Base-by-base conservation (phyloP, 1,140 invertebrate genomes). In the Mylabris phalerata region DNA sequence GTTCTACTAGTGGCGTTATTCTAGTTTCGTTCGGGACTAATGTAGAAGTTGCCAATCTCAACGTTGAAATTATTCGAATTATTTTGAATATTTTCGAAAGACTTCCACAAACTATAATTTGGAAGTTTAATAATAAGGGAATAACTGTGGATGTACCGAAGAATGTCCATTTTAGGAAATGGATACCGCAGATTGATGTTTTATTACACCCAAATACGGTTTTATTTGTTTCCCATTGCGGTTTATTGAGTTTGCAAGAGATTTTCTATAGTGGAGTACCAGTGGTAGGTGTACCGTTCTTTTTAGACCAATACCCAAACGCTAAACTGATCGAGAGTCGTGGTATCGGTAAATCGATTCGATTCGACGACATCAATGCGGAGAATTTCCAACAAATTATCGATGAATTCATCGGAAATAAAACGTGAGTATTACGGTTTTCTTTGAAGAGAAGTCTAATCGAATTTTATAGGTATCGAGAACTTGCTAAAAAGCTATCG, bases 151-250 rank as follows among this genome's bases (percentile, higher is more conserved):
- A 75, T 19, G 64, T 73, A 64, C 73, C 79, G 3, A 65, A 72
- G 3, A 80, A 81, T 64, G 74, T 81, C 3, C 67, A 74, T 26
- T 58, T 74, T 3, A 57, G 69, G 2, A 63, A 63, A 39, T 80
- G 82, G 82, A 73, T 83, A 46, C 81, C 82, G 11, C 83, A 85
- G 63, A 81, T 81, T 59, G 79, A 81, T 67, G 11, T 62, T 55
- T 57, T 60, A 66, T 61, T 57, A 10, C 69, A 71, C 61, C 62
- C 62, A 9, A 69, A 71, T 56, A 25, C 64, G 19, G 64, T 59
- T 51, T 48, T 66, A n/a, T 69, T 71, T 51, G 67, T 71, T 40
- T 61, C 64, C 9, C 69, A 71, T 51, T 61, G 64, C n/a, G 69
- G 69, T 9, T 41, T 63, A 26, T 49, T 66, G 45, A 71, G 67